Evolutionary conservation across 2,888 invertebrate genomes (phyloP).

Genomic region (Torymus texanus): DNA sequence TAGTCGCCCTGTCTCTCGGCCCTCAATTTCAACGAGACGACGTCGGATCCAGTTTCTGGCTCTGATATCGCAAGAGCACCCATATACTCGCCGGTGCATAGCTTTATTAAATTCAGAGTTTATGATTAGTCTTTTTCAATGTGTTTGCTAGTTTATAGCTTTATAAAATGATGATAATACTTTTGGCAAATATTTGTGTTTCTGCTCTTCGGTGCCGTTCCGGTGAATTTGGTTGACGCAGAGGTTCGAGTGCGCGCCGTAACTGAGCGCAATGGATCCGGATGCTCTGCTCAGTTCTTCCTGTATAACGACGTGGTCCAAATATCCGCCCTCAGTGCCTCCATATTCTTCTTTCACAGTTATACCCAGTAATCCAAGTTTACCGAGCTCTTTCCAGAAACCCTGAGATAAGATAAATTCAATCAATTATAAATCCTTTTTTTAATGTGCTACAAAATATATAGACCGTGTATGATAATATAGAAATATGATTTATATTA

Average conservation of each 20-base stretch:
- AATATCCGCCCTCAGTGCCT: conserved; percentile 92
- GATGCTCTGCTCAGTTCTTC: conserved; percentile 96
- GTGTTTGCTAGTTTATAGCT: no score
- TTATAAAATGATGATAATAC: conserved; percentile 73
- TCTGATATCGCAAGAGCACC: conserved; percentile 91
- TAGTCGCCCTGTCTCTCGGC: conserved; percentile 94
- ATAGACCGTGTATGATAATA: background rate
- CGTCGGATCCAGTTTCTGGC: conserved; percentile 94
- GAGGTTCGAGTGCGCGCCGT: conserved; percentile 98
- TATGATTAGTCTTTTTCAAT: no score
- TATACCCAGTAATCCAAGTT: conserved; percentile 92
- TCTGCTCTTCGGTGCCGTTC: conserved; percentile 94
- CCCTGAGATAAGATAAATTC: conserved; percentile 72
- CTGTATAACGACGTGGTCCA: conserved; percentile 94
- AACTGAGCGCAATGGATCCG: conserved; percentile 90
- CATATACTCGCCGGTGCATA: conserved; percentile 92
- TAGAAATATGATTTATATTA: no score
- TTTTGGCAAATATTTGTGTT: conserved; percentile 94
- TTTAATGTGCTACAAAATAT: background rate
- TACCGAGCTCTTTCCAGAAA: conserved; percentile 96
- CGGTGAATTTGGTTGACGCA: conserved; percentile 97
- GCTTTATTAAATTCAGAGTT: no score
- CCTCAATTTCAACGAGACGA: conserved; percentile 94
- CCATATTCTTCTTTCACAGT: conserved; percentile 93
- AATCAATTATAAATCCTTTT: background rate